phyloP scores from a whole-genome alignment of 2,888 invertebrate genomes.

The Drosophila nigricruria region DNA sequence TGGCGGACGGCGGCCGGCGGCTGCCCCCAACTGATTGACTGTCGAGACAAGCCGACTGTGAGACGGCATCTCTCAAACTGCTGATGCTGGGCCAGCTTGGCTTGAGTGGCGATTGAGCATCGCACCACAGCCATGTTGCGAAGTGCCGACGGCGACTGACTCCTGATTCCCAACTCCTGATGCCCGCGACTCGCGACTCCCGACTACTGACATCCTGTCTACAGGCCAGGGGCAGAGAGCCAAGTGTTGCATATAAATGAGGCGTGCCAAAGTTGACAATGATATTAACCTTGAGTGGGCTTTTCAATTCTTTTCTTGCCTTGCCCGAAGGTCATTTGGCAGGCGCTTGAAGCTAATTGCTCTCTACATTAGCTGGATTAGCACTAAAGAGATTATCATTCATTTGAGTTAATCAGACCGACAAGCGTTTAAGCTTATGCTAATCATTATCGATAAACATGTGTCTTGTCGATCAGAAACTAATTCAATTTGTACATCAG shows the following conservation, averaged over 20 bases:
- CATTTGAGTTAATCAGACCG: background rate
- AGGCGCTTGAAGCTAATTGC: background rate
- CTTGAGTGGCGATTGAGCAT: constrained; percentile 52
- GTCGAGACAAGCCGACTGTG: constrained; percentile 42
- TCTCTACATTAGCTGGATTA: background rate
- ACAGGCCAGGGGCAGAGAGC: background rate
- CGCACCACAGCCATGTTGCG: constrained; percentile 39
- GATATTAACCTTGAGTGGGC: constrained; percentile 76
- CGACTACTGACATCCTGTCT: constrained; percentile 13
- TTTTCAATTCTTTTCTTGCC: constrained; percentile 14
- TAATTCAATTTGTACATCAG: too few relatives aligned
- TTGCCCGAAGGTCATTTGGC: constrained; percentile 38
- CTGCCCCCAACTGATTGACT: constrained; percentile 66
- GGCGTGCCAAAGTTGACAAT: constrained; percentile 74
- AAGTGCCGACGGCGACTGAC: constrained; percentile 63
- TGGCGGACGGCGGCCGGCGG: constrained; percentile 11
- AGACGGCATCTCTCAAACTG: constrained; percentile 32
- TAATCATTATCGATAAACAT: too few relatives aligned
- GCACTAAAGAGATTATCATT: background rate
- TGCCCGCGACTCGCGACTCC: background rate
- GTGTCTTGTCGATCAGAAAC: too few relatives aligned
- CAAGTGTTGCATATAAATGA: constrained; percentile 74
- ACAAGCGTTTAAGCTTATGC: background rate
- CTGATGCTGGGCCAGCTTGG: constrained; percentile 1
- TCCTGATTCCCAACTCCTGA: constrained; percentile 22